phyloP scores from a whole-genome alignment of 2,888 invertebrate species.

The Balanococcus diminutus region DNA sequence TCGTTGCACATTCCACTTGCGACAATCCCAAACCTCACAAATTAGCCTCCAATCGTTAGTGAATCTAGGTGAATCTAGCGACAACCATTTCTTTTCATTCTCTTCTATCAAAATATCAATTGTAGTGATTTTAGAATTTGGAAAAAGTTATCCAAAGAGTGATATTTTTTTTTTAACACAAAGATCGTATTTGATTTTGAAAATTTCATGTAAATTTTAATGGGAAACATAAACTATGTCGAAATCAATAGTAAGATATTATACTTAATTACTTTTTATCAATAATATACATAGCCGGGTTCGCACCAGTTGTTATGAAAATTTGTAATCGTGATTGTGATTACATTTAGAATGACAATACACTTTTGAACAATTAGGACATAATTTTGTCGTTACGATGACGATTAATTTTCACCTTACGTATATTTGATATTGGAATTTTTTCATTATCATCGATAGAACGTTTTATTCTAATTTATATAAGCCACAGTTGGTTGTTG shows the following conservation, averaged over 20 bases:
- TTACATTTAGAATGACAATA: conserved; percentile 47
- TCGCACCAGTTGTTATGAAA: not conserved
- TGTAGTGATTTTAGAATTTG: not conserved
- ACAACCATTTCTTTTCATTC: not conserved
- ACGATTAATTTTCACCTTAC: not conserved
- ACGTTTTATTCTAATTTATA: not conserved
- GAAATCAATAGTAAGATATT: conserved; percentile 43
- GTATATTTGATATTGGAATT: not conserved
- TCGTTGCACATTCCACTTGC: no score
- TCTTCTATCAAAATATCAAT: not conserved
- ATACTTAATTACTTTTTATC: conserved; percentile 19
- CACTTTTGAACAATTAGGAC: conserved; percentile 44
- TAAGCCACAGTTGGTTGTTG: conserved; percentile 27
- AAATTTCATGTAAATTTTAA: conserved; percentile 40
- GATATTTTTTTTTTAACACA: not conserved
- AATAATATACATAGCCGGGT: conserved; percentile 22
- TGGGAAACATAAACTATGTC: conserved; percentile 47
- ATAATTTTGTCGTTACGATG: not conserved
- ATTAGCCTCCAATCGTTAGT: no score
- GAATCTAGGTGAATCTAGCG: conserved; percentile 13
- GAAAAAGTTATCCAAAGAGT: not conserved
- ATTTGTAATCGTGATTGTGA: not conserved
- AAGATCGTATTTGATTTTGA: not conserved
- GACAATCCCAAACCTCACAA: no score
- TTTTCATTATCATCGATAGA: not conserved